Evolutionary conservation across 2,113 vertebrate species (phyloP).

Genomic region (Urocolius indicus): DNA sequence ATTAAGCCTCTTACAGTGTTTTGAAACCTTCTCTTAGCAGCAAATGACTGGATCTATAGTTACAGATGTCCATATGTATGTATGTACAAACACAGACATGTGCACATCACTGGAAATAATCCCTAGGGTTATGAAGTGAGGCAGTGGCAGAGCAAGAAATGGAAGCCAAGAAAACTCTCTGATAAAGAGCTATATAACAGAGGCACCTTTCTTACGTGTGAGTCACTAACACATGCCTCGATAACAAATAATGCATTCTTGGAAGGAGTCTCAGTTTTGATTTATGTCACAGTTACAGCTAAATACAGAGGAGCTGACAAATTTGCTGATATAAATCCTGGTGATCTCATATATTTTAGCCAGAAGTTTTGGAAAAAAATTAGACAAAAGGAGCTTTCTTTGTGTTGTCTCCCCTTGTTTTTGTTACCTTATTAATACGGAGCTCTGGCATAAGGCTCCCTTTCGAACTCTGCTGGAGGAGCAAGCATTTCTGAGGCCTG

Average conservation of each 20-base stretch:
- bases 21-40: not conserved
- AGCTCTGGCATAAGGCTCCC: not conserved
- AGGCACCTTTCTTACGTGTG: slow-evolving; percentile 34
- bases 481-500: not conserved
- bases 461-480: slow-evolving; percentile 13
- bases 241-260: slow-evolving; percentile 48
- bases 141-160: slow-evolving; percentile 35
- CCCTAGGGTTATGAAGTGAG: slow-evolving; percentile 5
- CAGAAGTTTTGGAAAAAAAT: slow-evolving; percentile 28
- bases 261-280: slow-evolving; percentile 29
- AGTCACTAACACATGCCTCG: slow-evolving; percentile 47
- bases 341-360: slow-evolving; percentile 40
- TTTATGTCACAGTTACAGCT: slow-evolving; percentile 50
- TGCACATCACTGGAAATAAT: not conserved
- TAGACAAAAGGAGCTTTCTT: not conserved
- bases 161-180: slow-evolving; percentile 41
- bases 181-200: slow-evolving; percentile 53
- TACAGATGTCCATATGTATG: not conserved
- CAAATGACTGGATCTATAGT: not conserved
- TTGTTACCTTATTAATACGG: slow-evolving; percentile 8
- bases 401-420: accelerated
- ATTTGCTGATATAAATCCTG: slow-evolving; percentile 29
- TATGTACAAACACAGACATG: not conserved
- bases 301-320: slow-evolving; percentile 47
- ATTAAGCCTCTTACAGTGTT: not conserved